Evolutionary conservation across 2,888 invertebrate genomes (phyloP), one percentile per base, ranked within the genome.

Genomic region (Lochmaea crataegi): DNA sequence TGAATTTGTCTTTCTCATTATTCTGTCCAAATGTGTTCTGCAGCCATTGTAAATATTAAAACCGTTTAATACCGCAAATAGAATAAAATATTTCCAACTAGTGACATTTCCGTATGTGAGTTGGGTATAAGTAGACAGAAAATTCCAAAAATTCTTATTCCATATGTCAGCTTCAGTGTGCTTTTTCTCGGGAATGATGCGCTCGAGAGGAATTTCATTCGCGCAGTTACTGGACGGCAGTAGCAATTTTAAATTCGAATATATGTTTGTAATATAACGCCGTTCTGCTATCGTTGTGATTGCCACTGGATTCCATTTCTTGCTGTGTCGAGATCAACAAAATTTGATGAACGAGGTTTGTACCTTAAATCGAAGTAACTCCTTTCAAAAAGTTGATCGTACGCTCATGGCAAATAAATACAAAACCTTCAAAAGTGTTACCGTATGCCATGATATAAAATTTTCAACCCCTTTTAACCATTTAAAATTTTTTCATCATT

Each of bases 21-120:
- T n/a, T 48, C 6, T 48, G 48, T 48, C n/a, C n/a, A n/a, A n/a
- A 48, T 7, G 48, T 48, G n/a, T 48, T 48, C n/a, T 48, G 48
- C n/a, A n/a, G 48, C n/a, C n/a, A 48, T n/a, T n/a, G 5, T 48
- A 48, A 48, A 48, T 48, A 48, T 48, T 48, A n/a, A 14, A 48
- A 3, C n/a, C 5, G 4, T 48, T n/a, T 48, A 48, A 48, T n/a
- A 48, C 45, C 45, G 12, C 45, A 48, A 48, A 48, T 48, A 48
- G n/a, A 14, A 48, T 48, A n/a, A 48, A 48, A 48, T 48, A 48
- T n/a, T n/a, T 48, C n/a, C 14, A 48, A n/a, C n/a, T 5, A n/a
- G 48, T 48, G 48, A 48, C 48, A 48, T 48, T 48, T 48, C 48
- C 48, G n/a, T 48, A 48, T 48, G 48, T 48, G 48, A n/a, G n/a